Base-by-base conservation (phyloP, 2,797 vertebrate species). In the Pseudotriccus pelzelni region DNA sequence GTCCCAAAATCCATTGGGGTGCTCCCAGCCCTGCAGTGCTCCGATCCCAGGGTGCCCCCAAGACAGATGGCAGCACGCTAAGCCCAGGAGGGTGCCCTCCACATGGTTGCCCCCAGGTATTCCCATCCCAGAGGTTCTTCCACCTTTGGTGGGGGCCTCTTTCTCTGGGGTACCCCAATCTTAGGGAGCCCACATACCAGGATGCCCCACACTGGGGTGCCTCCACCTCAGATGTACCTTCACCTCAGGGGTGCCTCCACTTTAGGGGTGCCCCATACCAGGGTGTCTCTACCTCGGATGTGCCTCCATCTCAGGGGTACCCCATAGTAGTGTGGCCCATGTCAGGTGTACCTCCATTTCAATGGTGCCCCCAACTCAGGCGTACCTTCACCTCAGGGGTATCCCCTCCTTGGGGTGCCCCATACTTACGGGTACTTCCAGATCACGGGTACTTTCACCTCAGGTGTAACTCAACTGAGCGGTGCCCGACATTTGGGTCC, bases 11-110 rank as follows among this genome's bases (percentile, higher is more conserved):
- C 41, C 16, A 14, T 5, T n/a, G 24, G 18, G 55, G 21, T 66
- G 41, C 59, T 87, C 47, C 43, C 36, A 73, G 20, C 18, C 12
- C 20, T 32, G 30, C 32, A 34, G n/a, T 62, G 47, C 30, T 70
- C 52, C 14, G 9, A 66, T 28, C 7, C 14, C 36, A 49, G 20
- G 53, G 34, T 56, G 67, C 4, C 24, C 24, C 21, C 17, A 30
- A 39, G 47, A 22, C 5, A 8, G 37, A 60, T 1, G 4, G 74
- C 56, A 74, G 52, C 63, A 83, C 28, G 39, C 14, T 37, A 73
- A 28, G 2, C 9, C 34, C 2, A 0, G 2, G 14, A 18, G 8
- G n/a, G 41, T 43, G 72, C 9, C 21, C 34, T 6, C 22, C 10
- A 25, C 10, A 9, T 22, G 56, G 41, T 32, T 39, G 68, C 7